Evolutionary conservation across 2,888 invertebrate species (phyloP).

Genomic region (Rutpela maculata): DNA sequence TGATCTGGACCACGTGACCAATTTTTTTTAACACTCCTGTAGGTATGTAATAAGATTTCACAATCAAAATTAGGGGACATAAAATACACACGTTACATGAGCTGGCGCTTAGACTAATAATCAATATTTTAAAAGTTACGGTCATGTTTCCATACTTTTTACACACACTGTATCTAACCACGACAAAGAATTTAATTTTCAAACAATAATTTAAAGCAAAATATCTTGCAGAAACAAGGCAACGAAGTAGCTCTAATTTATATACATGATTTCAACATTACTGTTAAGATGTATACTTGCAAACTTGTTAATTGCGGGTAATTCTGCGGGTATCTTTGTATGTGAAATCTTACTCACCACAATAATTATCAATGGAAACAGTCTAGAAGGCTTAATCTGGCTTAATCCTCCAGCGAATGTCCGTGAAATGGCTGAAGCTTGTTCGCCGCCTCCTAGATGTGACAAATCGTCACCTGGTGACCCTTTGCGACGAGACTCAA

Average conservation of each 20-base stretch:
- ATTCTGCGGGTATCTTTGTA: conserved; percentile 55
- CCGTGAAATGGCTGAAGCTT: conserved; percentile 74
- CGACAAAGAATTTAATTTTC: no score
- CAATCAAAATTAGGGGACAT: no score
- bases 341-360: conserved; percentile 56
- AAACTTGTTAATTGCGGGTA: conserved; percentile 57
- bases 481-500: conserved; percentile 71
- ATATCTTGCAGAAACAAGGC: not conserved
- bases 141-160: no score
- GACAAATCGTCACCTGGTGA: conserved; percentile 75
- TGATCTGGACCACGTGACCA: no score
- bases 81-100: no score
- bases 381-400: conserved; percentile 51
- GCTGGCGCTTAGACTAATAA: no score
- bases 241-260: conserved; percentile 17
- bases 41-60: no score
- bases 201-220: no score
- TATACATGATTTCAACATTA: conserved; percentile 45
- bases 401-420: conserved; percentile 64
- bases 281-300: conserved; percentile 15
- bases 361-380: conserved; percentile 62
- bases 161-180: no score
- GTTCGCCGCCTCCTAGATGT: conserved; percentile 73
- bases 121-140: no score
- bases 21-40: no score